These are phyloP conservation scores for Fulmarus glacialis DNA, from an alignment of 2,113 vertebrate species.

Conservation along the genomic window DNA sequence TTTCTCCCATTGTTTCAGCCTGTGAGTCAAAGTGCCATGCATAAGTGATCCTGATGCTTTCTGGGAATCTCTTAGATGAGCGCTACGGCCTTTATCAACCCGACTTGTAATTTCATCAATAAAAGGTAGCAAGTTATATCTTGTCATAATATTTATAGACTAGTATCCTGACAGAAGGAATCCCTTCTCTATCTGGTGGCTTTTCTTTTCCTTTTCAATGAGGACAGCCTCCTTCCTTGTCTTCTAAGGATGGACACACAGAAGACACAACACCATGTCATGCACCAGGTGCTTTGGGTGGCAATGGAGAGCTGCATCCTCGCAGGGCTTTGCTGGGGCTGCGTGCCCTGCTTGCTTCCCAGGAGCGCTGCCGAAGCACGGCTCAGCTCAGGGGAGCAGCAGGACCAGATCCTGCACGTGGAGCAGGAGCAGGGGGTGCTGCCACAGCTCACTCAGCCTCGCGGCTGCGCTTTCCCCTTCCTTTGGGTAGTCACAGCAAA, in stretches of 20 bases:
- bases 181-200: neutral
- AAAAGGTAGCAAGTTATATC: neutral
- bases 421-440: neutral
- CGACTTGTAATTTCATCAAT: neutral
- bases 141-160: neutral
- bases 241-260: neutral
- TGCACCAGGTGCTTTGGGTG: neutral
- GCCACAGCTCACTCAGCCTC: neutral
- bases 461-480: neutral
- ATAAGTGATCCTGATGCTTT: neutral
- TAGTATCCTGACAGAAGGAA: neutral
- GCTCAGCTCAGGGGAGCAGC: neutral
- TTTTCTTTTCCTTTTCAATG: neutral
- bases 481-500: neutral
- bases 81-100: neutral
- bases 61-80: neutral
- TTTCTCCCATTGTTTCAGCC: neutral
- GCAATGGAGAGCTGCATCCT: neutral
- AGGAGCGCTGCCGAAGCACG: accelerated
- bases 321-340: neutral
- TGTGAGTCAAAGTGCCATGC: neutral
- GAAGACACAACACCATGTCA: neutral
- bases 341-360: neutral
- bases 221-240: neutral
- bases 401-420: accelerated